Evolutionary conservation across 2,113 vertebrate genomes (phyloP), one percentile per base, ranked within the genome.

Genomic region (Catharus fuscescens): DNA sequence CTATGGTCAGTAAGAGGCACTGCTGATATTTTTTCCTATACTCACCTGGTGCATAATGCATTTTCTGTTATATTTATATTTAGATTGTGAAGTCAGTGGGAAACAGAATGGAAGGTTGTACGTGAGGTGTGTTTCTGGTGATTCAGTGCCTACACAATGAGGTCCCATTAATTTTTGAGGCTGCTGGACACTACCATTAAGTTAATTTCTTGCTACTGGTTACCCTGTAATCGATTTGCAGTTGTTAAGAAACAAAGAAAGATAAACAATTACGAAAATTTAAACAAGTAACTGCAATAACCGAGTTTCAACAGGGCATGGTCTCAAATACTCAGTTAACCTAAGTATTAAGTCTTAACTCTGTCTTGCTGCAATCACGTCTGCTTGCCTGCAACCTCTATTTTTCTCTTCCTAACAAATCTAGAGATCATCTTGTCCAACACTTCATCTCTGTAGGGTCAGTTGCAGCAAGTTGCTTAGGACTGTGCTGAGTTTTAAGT

Each of bases 291-390:
- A 25, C 71, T 65, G 15, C 38, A 78, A 47, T 18, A 44, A 24
- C 0, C 0, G 3, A 65, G 9, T 66, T 70, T 52, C 70, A 60
- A 38, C 18, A 56, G 15, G 36, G 8, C 17, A 73, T 54, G 11
- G 26, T 81, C 47, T 48, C 52, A 53, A 87, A 53, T 8, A 76
- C 10, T 52, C 25, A 44, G 17, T 25, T 66, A 45, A 53, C 11
- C 6, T 4, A 47, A 56, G 31, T 24, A 80, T 38, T 34, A 73
- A 79, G 61, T 38, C 10, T 20, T 61, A 70, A 42, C 17, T 50
- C 28, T 5, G 1, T 59, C 69, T 45, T 44, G 25, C 69, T 77
- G 34, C 44, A 87, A 67, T 18, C 24, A 59, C 0, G 0, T 25
- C 34, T 53, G 6, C 48, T 71, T 80, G 44, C 31, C 59, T 80